Percentiles rank a stretch among this genome's conserved stretches.
phyloP scores from a whole-genome alignment of 2,113 vertebrate genomes.

The Pygathrix nemaeus region DNA sequence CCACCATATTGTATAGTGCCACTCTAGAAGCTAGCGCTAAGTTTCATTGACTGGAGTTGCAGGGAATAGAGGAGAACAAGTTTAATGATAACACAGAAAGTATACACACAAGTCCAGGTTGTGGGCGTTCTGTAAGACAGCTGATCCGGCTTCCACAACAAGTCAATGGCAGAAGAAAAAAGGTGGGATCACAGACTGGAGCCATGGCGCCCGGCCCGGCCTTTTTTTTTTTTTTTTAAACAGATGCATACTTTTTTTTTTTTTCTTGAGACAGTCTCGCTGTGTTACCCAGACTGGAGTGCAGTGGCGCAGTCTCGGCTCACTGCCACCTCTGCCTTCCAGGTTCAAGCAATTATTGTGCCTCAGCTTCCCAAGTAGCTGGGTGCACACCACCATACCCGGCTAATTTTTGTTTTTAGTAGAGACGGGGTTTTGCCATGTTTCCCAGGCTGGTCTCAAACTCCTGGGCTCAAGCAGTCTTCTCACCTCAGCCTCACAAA shows the following conservation, averaged over 20 bases:
- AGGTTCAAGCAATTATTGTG: background rate
- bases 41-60: background rate
- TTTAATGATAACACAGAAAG: background rate
- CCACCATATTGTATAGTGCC: background rate
- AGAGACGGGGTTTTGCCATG: background rate
- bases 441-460: background rate
- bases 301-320: too few relatives aligned
- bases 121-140: background rate
- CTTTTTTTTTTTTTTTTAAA: too few relatives aligned
- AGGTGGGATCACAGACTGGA: too few relatives aligned
- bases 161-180: background rate
- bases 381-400: background rate
- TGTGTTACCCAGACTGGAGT: too few relatives aligned
- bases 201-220: accelerated
- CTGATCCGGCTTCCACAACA: background rate
- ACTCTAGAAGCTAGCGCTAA: background rate
- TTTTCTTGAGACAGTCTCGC: too few relatives aligned
- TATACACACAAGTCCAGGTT: background rate
- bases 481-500: background rate
- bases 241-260: too few relatives aligned
- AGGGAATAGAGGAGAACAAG: background rate
- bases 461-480: background rate
- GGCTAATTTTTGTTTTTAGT: background rate
- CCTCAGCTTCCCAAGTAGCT: background rate
- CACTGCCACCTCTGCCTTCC: too few relatives aligned